Base-by-base conservation (phyloP, 2,888 invertebrate genomes). In the Xestia rhomboidea region DNA sequence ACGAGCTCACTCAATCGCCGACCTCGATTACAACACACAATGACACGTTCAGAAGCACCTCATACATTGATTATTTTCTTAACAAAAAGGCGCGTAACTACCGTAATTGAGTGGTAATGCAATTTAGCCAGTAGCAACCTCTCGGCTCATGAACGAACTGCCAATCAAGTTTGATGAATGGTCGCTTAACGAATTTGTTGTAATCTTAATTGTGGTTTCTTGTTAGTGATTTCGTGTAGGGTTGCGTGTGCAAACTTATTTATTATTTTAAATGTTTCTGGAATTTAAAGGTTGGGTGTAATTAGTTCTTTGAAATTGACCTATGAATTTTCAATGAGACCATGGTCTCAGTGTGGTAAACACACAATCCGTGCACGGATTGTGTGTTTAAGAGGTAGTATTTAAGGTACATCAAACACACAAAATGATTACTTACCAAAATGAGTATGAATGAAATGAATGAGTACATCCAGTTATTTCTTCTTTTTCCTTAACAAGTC, bases 101-200 rank as follows among this genome's bases (percentile, higher is more conserved):
- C 89, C 76, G 81, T 93, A 93, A 95, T 95, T 94, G 94, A 93
- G 90, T 87, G 81, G 91, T 90, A 91, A 90, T 89, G 90, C 91
- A 91, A 93, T 95, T 94, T 93, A 73, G 93, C 94, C 94, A 92
- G 95, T 95, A 94, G 95, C 95, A 90, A 82, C 76, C 69, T 85
- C 77, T 74, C 76, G 57, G 77, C 79, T 87, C 87, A 90, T 87
- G 78, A 82, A 74, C 89, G 87, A 85, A 89, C 92, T 95, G 95
- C 92, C 95, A 94, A 94, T 95, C 95, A 95, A 85, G 63, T 84
- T 89, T 92, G 92, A 93, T 95, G 93, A 95, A 95, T 95, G 91
- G 90, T 86, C 88, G 91, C 92, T 91, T 95, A 95, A 95, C 95
- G 94, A 95, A 95, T 95, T 94, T 92, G 92, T 93, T 93, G 91